phyloP scores from a whole-genome alignment of 2,797 vertebrate genomes.

The Melanotaenia pygmaea region DNA sequence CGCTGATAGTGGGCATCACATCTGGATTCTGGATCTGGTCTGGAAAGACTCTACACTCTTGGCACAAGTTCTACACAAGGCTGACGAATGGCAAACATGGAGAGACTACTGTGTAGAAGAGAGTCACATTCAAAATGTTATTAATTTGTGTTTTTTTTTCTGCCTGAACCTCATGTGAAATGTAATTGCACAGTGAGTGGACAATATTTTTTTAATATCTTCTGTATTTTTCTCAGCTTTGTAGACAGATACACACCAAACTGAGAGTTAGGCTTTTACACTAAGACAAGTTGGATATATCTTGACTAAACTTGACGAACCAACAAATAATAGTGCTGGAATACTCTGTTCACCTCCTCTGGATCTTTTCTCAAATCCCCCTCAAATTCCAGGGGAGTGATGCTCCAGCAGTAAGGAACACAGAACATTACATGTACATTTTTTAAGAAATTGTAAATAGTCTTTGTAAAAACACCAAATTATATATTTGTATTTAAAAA shows the following conservation, averaged over 20 bases:
- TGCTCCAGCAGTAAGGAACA: slow-evolving; percentile 60
- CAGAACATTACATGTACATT: slow-evolving; percentile 81
- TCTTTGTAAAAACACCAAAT: slow-evolving; percentile 88
- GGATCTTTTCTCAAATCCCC: slow-evolving; percentile 61
- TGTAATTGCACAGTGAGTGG: slow-evolving; percentile 46
- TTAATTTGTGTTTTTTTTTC: slow-evolving; percentile 26
- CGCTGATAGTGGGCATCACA: slow-evolving; percentile 97
- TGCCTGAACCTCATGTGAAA: slow-evolving; percentile 40
- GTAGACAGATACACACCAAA: slow-evolving; percentile 54
- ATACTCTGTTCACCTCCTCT: slow-evolving; percentile 50
- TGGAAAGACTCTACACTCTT: slow-evolving; percentile 97
- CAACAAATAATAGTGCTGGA: slow-evolving; percentile 74
- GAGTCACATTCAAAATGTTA: slow-evolving; percentile 10
- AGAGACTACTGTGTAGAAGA: slow-evolving; percentile 90
- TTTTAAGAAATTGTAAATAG: slow-evolving; percentile 90
- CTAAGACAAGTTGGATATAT: slow-evolving; percentile 65
- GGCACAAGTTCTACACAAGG: slow-evolving; percentile 95
- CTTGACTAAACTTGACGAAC: slow-evolving; percentile 60
- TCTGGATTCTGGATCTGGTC: slow-evolving; percentile 99
- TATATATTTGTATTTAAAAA: slow-evolving; percentile 94
- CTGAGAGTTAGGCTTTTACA: slow-evolving; percentile 50
- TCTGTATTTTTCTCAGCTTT: slow-evolving; percentile 47
- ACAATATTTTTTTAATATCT: slow-evolving; percentile 9
- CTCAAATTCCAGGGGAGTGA: slow-evolving; percentile 77
- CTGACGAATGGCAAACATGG: slow-evolving; percentile 92